Base-by-base conservation (phyloP, 2,113 vertebrate species). In the Siniperca chuatsi region DNA sequence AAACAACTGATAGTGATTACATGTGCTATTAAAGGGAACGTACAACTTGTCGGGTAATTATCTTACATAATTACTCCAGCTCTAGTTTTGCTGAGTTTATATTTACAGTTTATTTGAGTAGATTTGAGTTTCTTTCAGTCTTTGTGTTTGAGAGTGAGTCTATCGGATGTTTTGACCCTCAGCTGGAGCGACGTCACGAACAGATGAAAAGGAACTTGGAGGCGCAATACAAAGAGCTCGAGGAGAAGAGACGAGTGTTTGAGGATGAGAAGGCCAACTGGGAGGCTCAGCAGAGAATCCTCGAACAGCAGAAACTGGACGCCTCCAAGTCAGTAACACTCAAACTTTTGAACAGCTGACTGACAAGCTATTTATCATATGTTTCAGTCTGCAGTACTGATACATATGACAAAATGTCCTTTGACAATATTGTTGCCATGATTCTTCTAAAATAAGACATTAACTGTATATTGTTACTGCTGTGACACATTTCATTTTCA, bases 191-290 rank as follows among this genome's bases (percentile, higher is more conserved):
- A 12, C 94, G 96, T 50, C 96, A 96, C 15, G 96, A 96, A 25
- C 96, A 96, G 88, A 96, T 96, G 96, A 96, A 96, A 83, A 94
- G 94, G 87, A 96, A 96, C 89, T 54, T 96, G 91, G 96, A 96
- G 93, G 96, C 96, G 0, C 96, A 96, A 91, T 96, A 96, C 90
- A 96, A 96, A 78, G 96, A 96, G 91, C 92, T 96, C 84, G 96
- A 96, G 83, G 95, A 96, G 91, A 96, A 96, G 90, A 94, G 94
- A 42, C 89, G 94, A 50, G 95, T 96, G 85, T 95, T 87, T 6
- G 95, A 96, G 82, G 95, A 96, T 1, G 96, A 96, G 88, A 96
- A 94, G 88, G 55, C 35, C 60, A 94, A 94, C 91, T 96, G 96
- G 96, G 96, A 96, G 82, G 90, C 94, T 42, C 96, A 96, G 84